A percentile compares a stretch with the other conserved stretches of the same genome.
phyloP scores from a whole-genome alignment of 2,113 vertebrate species.

The Sander vitreus region DNA sequence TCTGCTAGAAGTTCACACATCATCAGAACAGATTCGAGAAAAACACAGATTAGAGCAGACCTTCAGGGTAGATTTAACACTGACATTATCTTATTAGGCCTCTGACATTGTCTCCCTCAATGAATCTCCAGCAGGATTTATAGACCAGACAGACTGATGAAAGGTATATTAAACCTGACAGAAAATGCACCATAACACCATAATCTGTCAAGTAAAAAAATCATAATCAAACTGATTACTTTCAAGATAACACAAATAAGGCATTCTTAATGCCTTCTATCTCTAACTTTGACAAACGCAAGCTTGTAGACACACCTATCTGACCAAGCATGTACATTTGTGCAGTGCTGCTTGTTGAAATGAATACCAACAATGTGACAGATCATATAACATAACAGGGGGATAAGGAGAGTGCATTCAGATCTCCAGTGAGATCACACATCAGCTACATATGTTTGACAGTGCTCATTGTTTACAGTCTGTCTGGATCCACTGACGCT shows the following conservation, averaged over 20 bases:
- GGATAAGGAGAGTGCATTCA: conserved; percentile 3
- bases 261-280: neutral
- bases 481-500: conserved; percentile 34
- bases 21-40: conserved; percentile 33
- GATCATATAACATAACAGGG: conserved; percentile 44
- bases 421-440: conserved; percentile 24
- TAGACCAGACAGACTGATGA: conserved; percentile 40
- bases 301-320: neutral
- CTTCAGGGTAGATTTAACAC: conserved; percentile 35
- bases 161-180: conserved; percentile 20
- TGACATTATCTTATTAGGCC: conserved; percentile 52
- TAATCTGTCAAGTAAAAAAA: conserved; percentile 4
- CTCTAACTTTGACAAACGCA: neutral
- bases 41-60: conserved; percentile 18
- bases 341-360: conserved; percentile 6
- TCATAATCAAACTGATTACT: neutral
- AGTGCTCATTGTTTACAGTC: neutral
- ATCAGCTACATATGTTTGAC: conserved; percentile 34
- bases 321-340: neutral
- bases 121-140: conserved; percentile 56
- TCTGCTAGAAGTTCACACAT: conserved; percentile 11
- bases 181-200: conserved; percentile 13
- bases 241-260: neutral
- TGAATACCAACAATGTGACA: conserved; percentile 18
- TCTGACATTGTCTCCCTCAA: conserved; percentile 52